These are phyloP conservation scores for Dendrocopos noguchii DNA, from an alignment of 2,113 vertebrate genomes.

Conservation along the genomic window DNA sequence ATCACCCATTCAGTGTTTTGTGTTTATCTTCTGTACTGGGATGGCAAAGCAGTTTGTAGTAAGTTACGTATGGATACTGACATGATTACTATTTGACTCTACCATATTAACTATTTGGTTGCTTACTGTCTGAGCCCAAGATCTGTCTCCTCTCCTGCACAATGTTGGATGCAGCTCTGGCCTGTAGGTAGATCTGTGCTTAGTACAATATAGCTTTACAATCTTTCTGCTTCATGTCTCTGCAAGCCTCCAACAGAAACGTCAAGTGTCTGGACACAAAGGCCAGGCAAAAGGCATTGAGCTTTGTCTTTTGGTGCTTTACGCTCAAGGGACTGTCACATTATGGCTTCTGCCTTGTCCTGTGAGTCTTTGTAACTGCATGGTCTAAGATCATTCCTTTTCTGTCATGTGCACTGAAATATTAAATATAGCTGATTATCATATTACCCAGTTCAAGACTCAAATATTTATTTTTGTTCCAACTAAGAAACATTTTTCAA, in stretches of 20 bases:
- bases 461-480: not conserved
- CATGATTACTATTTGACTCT: not conserved
- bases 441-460: not conserved
- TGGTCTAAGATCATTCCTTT: not conserved
- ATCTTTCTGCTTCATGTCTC: not conserved
- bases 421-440: not conserved
- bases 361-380: fast-evolving
- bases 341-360: not conserved
- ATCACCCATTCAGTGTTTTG: not conserved
- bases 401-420: not conserved
- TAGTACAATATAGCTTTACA: not conserved
- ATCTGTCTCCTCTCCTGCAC: not conserved
- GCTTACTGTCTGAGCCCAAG: not conserved
- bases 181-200: not conserved
- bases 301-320: not conserved
- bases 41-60: not conserved
- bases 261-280: fast-evolving
- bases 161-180: not conserved
- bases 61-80: not conserved
- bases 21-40: not conserved
- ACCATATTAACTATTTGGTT: not conserved
- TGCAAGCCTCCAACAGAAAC: not conserved
- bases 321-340: not conserved
- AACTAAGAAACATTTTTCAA: not conserved
- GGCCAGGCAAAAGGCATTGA: not conserved